Base-by-base conservation (phyloP, 2,113 vertebrate species). In the Bombycilla garrulus region DNA sequence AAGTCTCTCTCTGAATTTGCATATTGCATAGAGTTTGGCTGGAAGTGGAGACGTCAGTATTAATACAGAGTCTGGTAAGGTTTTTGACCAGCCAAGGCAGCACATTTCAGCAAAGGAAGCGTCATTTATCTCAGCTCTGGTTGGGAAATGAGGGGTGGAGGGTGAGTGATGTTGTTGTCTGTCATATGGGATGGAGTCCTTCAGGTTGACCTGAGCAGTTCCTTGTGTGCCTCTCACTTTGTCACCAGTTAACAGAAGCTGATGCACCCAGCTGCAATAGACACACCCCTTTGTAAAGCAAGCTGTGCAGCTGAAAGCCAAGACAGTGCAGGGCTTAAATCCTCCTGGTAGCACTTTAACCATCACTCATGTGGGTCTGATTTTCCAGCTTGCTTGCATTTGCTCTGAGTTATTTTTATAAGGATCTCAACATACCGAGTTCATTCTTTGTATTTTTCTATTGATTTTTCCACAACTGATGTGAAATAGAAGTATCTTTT, bases 401-500 rank as follows among this genome's bases (percentile, higher is more conserved):
- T 90, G 56, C 57, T 96, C 40, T 38, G 83, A 81, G 72, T 92
- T 93, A 88, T 88, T 95, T 97, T 95, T 90, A 25, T 53, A 92
- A 95, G 92, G 66, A 58, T 95, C 95, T 97, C 81, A 78, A 42
- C 66, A 91, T 84, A 70, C 7, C 0, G 29, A 82, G 38, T 83
- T 94, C 61, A 76, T 86, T 92, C 73, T 80, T 96, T 81, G 50
- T 80, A 91, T 93, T 78, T 94, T 97, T 86, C 86, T 81, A 89
- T 93, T 93, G 92, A 83, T 92, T 98, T 92, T 96, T 95, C 76
- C 22, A 62, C 74, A 67, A 54, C 53, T 82, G 45, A 78, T 67
- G 69, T 72, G 88, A 97, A 89, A 91, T 83, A 95, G 81, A 96
- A 93, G 83, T 54, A 92, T 85, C 64, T 95, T 95, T 92, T 57